These are phyloP conservation scores for Macquaria ambigua DNA, from an alignment of 2,113 vertebrate genomes.

Conservation along the genomic window DNA sequence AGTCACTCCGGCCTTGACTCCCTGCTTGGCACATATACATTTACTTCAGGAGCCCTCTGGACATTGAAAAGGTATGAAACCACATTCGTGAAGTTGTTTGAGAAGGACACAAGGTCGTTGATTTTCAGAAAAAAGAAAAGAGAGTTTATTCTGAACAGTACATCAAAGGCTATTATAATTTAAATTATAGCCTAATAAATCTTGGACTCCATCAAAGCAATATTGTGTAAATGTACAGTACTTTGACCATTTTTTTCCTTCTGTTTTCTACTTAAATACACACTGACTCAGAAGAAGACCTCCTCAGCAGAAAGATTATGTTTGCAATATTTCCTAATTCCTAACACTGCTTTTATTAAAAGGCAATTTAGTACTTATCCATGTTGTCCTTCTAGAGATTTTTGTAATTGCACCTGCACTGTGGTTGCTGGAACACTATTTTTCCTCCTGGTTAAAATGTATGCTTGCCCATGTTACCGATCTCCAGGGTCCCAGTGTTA, in stretches of 20 bases:
- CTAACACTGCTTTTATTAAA: not conserved
- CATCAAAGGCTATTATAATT: not conserved
- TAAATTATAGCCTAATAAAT: not conserved
- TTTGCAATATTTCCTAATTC: not conserved
- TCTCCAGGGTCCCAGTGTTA: conserved; percentile 64
- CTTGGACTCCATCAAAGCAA: not conserved
- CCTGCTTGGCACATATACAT: conserved; percentile 30
- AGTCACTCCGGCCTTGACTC: conserved; percentile 38
- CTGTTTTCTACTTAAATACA: not conserved
- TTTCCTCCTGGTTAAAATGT: conserved; percentile 53
- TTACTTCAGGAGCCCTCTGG: conserved; percentile 16
- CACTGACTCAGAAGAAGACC: not conserved
- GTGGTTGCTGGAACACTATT: conserved; percentile 14
- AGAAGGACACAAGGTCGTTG: conserved; percentile 4
- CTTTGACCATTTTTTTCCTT: not conserved
- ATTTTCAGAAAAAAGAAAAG: not conserved
- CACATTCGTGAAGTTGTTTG: conserved; percentile 1
- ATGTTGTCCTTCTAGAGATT: conserved; percentile 8
- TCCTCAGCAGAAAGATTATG: not conserved
- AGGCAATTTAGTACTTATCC: not conserved
- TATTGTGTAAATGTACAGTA: not conserved
- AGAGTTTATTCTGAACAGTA: not conserved
- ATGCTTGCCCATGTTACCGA: conserved; percentile 28
- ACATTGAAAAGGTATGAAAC: conserved; percentile 18
- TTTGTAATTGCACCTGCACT: conserved; percentile 15